Evolutionary conservation across 2,888 invertebrate species (phyloP).

Genomic region (Lasioglossum marginatum): DNA sequence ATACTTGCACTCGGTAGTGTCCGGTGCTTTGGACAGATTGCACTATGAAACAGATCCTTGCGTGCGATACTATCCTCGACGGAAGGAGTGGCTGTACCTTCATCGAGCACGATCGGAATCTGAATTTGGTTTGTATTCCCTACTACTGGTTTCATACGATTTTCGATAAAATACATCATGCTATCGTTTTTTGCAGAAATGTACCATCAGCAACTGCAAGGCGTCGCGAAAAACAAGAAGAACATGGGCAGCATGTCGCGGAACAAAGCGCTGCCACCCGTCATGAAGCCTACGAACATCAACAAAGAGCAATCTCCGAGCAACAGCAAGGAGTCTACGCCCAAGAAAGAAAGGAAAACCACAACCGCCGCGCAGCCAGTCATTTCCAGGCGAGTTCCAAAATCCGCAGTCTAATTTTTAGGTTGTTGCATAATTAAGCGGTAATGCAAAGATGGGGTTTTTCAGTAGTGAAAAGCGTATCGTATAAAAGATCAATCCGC

Average conservation of each 20-base stretch:
- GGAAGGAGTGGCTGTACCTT: constrained; percentile 98
- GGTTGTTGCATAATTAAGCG: no score
- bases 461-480: no score
- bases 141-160: neutral
- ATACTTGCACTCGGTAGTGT: constrained; percentile 92
- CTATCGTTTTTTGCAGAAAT: constrained; percentile 85
- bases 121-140: constrained; percentile 86
- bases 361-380: constrained; percentile 70
- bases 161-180: no score
- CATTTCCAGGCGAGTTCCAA: constrained; percentile 72
- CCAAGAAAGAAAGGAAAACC: constrained; percentile 79
- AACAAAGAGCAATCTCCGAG: constrained; percentile 85
- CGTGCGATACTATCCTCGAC: constrained; percentile 95
- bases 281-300: constrained; percentile 80
- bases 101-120: constrained; percentile 90
- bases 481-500: no score
- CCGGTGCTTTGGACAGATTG: constrained; percentile 95
- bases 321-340: constrained; percentile 79
- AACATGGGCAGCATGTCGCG: constrained; percentile 82
- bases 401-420: neutral
- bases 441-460: no score
- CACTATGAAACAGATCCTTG: constrained; percentile 96
- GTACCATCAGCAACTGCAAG: constrained; percentile 89
- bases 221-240: constrained; percentile 86
- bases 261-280: constrained; percentile 78